These are phyloP conservation scores for Crematogaster levior DNA, from an alignment of 2,888 invertebrate species.

Conservation along the genomic window DNA sequence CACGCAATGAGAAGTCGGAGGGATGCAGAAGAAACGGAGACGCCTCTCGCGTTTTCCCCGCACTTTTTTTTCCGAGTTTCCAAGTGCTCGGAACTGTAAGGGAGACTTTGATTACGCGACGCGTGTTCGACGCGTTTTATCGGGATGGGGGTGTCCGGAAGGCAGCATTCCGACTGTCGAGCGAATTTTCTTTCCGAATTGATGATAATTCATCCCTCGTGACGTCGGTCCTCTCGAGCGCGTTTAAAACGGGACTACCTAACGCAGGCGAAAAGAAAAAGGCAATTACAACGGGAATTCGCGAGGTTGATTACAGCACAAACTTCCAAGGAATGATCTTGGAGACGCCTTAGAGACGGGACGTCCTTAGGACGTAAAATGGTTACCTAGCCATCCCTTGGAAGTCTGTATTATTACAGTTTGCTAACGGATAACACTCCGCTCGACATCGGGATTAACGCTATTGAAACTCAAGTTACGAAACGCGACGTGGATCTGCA, in stretches of 20 bases:
- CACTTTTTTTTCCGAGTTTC: slow-evolving; percentile 28
- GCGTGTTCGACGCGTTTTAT: neutral
- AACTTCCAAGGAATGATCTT: no score
- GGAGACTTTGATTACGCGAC: slow-evolving; percentile 1
- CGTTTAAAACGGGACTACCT: neutral
- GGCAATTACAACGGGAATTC: neutral
- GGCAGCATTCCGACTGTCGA: slow-evolving; percentile 34
- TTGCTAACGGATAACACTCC: neutral
- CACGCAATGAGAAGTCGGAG: slow-evolving; percentile 73
- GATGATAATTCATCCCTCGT: neutral
- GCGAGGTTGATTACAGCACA: neutral
- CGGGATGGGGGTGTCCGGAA: neutral
- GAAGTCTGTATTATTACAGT: neutral
- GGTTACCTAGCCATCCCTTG: no score
- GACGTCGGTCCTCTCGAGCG: neutral
- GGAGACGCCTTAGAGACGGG: no score
- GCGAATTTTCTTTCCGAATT: slow-evolving; percentile 15
- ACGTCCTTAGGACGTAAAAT: no score
- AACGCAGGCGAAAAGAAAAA: neutral
- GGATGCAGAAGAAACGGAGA: slow-evolving; percentile 55
- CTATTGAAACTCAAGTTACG: slow-evolving; percentile 13
- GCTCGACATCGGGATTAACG: neutral
- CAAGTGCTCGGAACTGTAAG: slow-evolving; percentile 26
- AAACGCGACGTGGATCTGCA: neutral
- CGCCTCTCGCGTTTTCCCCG: slow-evolving; percentile 12